These are phyloP conservation scores for Rhodinocichla rosea DNA, from an alignment of 2,113 vertebrate genomes.

Conservation along the genomic window DNA sequence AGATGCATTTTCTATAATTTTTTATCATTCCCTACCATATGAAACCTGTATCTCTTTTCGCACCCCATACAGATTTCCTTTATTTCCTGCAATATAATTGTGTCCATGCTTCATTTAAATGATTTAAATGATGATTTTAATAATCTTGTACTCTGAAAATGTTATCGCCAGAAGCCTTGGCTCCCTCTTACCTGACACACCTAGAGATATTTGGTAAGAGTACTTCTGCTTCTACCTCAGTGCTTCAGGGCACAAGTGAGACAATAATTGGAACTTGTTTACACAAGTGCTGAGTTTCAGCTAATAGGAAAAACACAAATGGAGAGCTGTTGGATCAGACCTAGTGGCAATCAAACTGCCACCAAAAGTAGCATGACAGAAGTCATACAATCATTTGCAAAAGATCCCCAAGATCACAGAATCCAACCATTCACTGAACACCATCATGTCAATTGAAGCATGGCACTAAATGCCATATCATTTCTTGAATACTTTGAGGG, in stretches of 20 bases:
- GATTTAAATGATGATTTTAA: no score
- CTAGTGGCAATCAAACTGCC: background rate
- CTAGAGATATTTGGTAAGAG: background rate
- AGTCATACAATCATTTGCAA: background rate
- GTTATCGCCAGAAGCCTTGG: background rate
- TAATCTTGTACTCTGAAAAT: background rate
- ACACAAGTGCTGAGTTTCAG: background rate
- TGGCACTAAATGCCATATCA: rapidly evolving
- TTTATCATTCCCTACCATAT: background rate
- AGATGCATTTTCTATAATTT: background rate
- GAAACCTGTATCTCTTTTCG: background rate
- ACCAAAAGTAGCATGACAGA: background rate
- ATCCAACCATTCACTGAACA: background rate
- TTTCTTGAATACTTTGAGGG: background rate
- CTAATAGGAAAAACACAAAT: background rate
- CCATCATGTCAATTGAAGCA: background rate
- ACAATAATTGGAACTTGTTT: background rate
- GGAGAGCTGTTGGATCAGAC: background rate
- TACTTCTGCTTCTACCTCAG: background rate
- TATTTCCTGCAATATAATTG: background rate
- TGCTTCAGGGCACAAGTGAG: background rate
- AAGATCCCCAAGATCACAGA: background rate
- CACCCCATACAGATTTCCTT: background rate
- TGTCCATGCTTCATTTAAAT: background rate
- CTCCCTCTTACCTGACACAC: background rate